Conservation (phyloP, 2,113 vertebrate genomes). For the Sporophila hypoxantha region DNA sequence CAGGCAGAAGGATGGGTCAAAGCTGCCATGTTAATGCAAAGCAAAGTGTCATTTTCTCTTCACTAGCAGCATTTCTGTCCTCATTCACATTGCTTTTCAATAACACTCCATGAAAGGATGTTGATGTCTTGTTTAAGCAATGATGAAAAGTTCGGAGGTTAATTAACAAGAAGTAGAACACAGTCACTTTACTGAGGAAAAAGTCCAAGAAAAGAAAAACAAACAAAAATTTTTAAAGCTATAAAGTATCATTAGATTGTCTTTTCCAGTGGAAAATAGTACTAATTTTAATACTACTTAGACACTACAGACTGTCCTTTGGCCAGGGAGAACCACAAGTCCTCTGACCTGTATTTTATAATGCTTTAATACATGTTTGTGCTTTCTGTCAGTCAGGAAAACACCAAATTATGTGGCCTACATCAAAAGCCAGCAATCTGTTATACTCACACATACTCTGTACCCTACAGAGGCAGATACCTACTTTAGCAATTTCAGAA, state of each 20-base stretch:
- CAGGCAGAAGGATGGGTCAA: background rate
- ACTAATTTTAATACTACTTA: background rate
- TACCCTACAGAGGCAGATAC: background rate
- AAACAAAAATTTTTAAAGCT: background rate
- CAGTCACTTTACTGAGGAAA: background rate
- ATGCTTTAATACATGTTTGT: background rate
- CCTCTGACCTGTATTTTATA: background rate
- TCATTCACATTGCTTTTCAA: background rate
- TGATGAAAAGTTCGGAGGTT: background rate
- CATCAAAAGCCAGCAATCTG: background rate
- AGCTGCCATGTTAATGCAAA: background rate
- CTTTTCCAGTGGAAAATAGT: background rate
- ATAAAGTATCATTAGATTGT: background rate
- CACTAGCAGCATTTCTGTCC: background rate
- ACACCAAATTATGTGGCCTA: background rate
- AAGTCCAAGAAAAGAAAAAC: background rate
- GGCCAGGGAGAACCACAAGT: background rate
- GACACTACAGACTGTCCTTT: background rate
- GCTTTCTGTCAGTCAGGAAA: background rate
- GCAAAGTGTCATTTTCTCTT: background rate
- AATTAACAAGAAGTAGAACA: slow-evolving; percentile 12
- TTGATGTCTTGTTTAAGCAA: background rate
- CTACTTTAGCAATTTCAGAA: background rate
- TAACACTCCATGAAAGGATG: background rate
- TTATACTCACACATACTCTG: rapidly evolving